Evolutionary conservation across 2,888 invertebrate species (phyloP).

Genomic region (Neoscelio sp.): DNA sequence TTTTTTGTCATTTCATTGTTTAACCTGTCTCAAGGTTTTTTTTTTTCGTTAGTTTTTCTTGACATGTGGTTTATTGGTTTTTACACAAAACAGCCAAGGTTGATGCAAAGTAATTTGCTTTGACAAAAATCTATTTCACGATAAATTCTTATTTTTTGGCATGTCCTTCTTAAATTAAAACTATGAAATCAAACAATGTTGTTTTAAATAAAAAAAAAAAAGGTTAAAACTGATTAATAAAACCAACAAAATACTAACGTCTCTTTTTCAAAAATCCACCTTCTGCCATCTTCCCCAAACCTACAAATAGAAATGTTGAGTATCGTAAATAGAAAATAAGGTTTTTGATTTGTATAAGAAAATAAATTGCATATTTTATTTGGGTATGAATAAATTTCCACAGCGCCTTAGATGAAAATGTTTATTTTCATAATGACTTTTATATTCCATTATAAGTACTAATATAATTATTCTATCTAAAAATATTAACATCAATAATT

Average conservation of each 20-base stretch:
- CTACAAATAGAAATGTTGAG: too few relatives aligned
- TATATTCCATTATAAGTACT: slow-evolving; percentile 45
- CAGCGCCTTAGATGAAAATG: slow-evolving; percentile 66
- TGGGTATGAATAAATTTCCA: too few relatives aligned
- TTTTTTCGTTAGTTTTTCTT: slow-evolving; percentile 8
- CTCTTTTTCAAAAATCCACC: too few relatives aligned
- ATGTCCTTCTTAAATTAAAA: slow-evolving; percentile 38
- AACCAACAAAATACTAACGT: too few relatives aligned
- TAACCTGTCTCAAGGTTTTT: too few relatives aligned
- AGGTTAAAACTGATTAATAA: too few relatives aligned
- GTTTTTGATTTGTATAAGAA: too few relatives aligned
- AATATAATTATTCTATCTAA: slow-evolving; percentile 58
- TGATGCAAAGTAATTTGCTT: slow-evolving; percentile 23
- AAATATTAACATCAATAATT: slow-evolving; percentile 64
- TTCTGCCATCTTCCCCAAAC: too few relatives aligned
- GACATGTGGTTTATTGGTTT: too few relatives aligned
- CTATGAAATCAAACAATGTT: background rate
- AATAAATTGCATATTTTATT: slow-evolving; percentile 9
- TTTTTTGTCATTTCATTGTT: too few relatives aligned
- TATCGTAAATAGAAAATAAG: too few relatives aligned
- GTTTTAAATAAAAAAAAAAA: too few relatives aligned
- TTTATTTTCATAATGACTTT: slow-evolving; percentile 59
- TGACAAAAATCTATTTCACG: slow-evolving; percentile 8
- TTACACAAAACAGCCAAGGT: slow-evolving; percentile 6
- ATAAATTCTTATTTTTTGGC: slow-evolving; percentile 28